These are phyloP conservation scores for Bergia sp. DNA, from an alignment of 92 coral and sea anemone species.

Conservation along the genomic window DNA sequence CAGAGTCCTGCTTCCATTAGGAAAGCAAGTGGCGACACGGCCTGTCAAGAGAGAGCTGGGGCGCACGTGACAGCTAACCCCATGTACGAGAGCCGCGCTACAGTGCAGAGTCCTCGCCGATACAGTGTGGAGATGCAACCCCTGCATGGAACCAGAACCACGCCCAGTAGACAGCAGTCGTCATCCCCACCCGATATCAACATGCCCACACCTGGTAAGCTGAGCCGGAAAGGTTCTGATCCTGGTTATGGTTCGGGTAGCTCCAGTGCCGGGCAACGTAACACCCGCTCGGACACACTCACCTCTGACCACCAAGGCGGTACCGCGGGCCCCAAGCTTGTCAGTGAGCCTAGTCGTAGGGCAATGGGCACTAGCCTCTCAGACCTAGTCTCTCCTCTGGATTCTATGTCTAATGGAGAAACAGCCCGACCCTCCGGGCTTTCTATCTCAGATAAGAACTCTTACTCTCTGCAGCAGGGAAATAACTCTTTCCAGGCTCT, in stretches of 20 bases:
- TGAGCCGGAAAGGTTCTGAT: conserved; percentile 40
- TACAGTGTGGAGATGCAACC: conserved; percentile 9
- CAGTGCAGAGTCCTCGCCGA: conserved; percentile 18
- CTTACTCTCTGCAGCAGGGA: conserved; percentile 30
- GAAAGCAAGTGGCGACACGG: neutral
- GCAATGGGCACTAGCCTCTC: conserved; percentile 52
- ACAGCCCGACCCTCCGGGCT: conserved; percentile 44
- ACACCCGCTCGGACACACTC: conserved; percentile 22
- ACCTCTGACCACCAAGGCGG: conserved; percentile 29
- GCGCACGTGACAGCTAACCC: neutral
- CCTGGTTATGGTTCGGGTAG: conserved; percentile 48
- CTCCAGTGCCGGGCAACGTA: conserved; percentile 41
- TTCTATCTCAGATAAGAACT: conserved; percentile 29
- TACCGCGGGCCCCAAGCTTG: conserved; percentile 36
- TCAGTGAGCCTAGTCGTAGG: conserved; percentile 25
- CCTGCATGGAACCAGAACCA: neutral
- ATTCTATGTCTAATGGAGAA: conserved; percentile 59
- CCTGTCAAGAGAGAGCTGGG: conserved; percentile 1
- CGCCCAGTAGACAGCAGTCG: conserved; percentile 19
- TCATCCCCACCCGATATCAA: conserved; percentile 2
- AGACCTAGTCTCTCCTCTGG: conserved; percentile 82
- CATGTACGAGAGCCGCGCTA: conserved; percentile 8
- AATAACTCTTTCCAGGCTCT: conserved; percentile 39
- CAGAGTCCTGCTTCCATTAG: conserved; percentile 32
- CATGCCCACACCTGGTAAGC: conserved; percentile 37